Evolutionary conservation across 2,888 invertebrate species (phyloP), one percentile per base, ranked within the genome.

Genomic region (Eudemis profundana): DNA sequence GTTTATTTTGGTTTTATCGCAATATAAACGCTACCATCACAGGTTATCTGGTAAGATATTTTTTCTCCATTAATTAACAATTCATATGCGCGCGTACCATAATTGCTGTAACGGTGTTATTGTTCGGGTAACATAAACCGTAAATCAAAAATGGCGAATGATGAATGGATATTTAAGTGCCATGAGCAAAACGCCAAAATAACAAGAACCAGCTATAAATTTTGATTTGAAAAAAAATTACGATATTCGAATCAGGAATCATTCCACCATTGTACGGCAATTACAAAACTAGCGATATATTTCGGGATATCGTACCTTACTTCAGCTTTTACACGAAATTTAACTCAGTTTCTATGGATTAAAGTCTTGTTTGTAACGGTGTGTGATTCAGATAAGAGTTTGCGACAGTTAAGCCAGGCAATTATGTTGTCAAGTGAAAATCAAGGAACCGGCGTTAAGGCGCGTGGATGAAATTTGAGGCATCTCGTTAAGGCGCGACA

Each of bases 191-290:
- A 60, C 29, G 60, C 29, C 46, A 29, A 53, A 51, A 27, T 38
- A 59, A 38, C 14, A 50, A 50, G 42, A 51, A 36, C 17, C 40
- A 10, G 27, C 12, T 27, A 63, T 64, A 59, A 57, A 64, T 51
- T 51, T 50, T 64, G 57, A 64, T 64, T 64, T 38, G 10, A 17
- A 36, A 27, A 46, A 46, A 72, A 78, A 78, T 78, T 76, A 78
- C 69, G 74, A 71, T 51, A 68, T 69, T 61, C 68, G 71, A 72
- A 77, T 75, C 75, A 70, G 68, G 68, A n/a, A 66, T 70, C 51
- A 69, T 66, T 59, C 67, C 59, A 68, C 65, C 69, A 76, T 77
- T 75, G 73, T 76, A 74, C 71, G 71, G 67, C 72, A 71, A 74
- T 70, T 73, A 76, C 69, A 69, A 71, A 40, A 29, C 19, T 7